Evolutionary conservation across 2,113 vertebrate species (phyloP).

Genomic region (Microtus ochrogaster): DNA sequence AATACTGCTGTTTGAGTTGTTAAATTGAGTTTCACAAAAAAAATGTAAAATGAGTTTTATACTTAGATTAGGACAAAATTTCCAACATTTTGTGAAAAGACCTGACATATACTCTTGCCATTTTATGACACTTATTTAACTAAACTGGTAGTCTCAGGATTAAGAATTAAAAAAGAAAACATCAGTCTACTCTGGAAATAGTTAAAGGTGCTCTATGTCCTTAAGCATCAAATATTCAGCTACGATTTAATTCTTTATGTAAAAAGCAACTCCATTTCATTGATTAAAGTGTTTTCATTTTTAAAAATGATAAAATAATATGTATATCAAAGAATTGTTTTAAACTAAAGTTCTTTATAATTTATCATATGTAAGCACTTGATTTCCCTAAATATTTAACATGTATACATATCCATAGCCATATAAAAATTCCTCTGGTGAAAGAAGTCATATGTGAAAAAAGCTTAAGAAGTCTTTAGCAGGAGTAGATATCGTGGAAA

Average conservation of each 20-base stretch:
- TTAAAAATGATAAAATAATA: neutral
- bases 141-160: neutral
- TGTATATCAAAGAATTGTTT: neutral
- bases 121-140: neutral
- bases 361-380: neutral
- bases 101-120: neutral
- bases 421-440: neutral
- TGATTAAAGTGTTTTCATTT: neutral
- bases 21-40: neutral
- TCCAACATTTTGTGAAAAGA: neutral
- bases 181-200: neutral
- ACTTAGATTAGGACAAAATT: neutral
- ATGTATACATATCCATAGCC: neutral
- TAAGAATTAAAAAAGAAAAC: neutral
- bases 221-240: neutral
- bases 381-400: neutral
- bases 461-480: neutral
- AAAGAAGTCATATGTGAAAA: neutral
- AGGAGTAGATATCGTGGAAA: neutral
- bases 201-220: neutral
- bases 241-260: neutral
- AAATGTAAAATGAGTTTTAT: neutral
- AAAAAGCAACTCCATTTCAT: neutral
- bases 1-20: neutral
- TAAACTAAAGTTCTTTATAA: neutral